Conservation (phyloP, 1,140 invertebrate species). For the Sminthurides bifidus region DNA sequence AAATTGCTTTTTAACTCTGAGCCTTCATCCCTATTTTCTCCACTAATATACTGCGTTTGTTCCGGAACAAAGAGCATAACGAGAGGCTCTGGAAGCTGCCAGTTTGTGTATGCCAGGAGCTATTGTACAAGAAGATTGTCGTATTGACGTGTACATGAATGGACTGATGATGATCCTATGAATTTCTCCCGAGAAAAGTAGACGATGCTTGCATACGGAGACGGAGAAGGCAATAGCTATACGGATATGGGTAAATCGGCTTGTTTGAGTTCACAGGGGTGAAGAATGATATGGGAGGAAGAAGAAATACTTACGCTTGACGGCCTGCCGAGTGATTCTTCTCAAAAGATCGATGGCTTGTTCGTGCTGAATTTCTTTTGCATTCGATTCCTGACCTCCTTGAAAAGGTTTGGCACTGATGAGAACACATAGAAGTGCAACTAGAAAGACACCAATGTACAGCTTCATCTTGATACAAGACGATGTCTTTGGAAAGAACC, state of each 20-base stretch:
- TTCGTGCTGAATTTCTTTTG: neutral
- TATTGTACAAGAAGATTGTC: neutral
- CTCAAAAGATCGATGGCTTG: slow-evolving; percentile 15
- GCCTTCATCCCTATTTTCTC: too few relatives aligned
- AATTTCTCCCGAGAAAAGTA: neutral
- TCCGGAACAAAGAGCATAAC: too few relatives aligned
- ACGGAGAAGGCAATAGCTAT: too few relatives aligned
- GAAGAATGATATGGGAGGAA: neutral
- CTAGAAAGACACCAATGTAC: neutral
- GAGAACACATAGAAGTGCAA: neutral
- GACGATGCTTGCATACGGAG: neutral
- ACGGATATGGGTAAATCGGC: neutral
- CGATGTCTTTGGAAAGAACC: too few relatives aligned
- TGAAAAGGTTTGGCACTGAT: neutral
- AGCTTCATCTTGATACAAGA: slow-evolving; percentile 6
- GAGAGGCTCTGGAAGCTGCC: too few relatives aligned
- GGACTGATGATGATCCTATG: neutral
- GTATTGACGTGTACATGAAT: neutral
- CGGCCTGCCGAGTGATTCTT: slow-evolving; percentile 15
- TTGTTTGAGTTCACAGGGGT: neutral
- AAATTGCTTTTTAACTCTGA: too few relatives aligned
- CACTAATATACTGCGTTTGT: too few relatives aligned
- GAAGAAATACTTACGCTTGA: slow-evolving; percentile 7
- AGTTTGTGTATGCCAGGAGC: too few relatives aligned
- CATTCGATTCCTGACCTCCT: neutral